Percentiles rank a stretch among this genome's conserved stretches.
phyloP scores from a whole-genome alignment of 2,113 vertebrate genomes.

The Oriolus oriolus region DNA sequence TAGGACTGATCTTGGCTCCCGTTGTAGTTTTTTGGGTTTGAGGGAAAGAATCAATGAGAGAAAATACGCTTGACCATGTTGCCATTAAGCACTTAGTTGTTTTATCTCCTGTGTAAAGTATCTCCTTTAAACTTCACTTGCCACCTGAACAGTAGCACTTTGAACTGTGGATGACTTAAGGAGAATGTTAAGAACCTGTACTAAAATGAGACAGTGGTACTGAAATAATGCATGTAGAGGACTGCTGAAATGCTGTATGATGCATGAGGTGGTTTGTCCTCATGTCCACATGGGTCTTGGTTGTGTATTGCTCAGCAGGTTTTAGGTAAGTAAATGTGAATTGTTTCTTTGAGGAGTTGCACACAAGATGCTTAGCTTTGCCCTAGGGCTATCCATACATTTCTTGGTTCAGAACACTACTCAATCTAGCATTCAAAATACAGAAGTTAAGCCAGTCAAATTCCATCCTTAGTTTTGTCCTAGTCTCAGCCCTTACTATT shows the following conservation, averaged over 20 bases:
- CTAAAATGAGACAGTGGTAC: not conserved
- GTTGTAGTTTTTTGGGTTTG: not conserved
- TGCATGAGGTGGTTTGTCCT: not conserved
- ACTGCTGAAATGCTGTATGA: not conserved
- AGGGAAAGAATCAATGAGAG: not conserved
- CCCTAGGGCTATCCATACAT: not conserved
- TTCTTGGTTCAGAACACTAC: not conserved
- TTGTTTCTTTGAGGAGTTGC: not conserved
- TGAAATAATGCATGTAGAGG: not conserved
- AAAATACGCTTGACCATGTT: not conserved
- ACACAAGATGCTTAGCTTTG: not conserved
- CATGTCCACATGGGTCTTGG: fast-evolving
- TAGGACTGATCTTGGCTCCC: not conserved
- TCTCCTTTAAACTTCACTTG: not conserved
- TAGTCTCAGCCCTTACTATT: not conserved
- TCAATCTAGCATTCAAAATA: not conserved
- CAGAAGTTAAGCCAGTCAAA: not conserved
- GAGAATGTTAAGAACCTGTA: not conserved
- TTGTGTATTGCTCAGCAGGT: not conserved
- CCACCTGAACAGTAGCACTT: not conserved
- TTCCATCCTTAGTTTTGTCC: not conserved
- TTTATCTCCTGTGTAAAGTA: not conserved
- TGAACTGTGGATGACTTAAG: not conserved
- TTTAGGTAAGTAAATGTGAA: not conserved
- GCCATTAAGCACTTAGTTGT: not conserved